Base-by-base conservation (phyloP, 2,113 vertebrate genomes). In the Puntigrus tetrazona region DNA sequence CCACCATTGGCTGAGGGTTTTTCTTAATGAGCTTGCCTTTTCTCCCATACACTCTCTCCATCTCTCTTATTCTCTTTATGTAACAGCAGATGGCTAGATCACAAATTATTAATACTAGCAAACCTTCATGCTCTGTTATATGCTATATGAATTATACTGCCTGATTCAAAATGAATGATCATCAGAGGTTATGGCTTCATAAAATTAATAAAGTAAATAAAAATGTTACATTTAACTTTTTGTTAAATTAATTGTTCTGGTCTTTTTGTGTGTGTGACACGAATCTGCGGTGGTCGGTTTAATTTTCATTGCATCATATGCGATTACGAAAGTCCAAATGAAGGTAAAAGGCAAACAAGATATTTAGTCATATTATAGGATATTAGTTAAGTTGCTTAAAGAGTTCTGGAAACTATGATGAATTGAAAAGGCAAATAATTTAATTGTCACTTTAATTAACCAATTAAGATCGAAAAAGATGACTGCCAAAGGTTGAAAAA, bases 101-200 rank as follows among this genome's bases (percentile, higher is more conserved):
- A 72, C 38, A 72, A 43, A 72, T 72, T 72, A 72, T 72, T 43
- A 72, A 72, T 43, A 43, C 11, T 41, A 43, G 13, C 38, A 25
- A 72, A 11, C 38, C 38, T 25, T 25, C 36, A 5, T 45, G 38
- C 38, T 43, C 69, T 7, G n/a, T 73, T 45, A 13, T 25, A 2
- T n/a, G 38, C 38, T 72, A 7, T 38, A 72, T 6, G 38, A 25
- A 36, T 9, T 34, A 29, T 34, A 67, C 61, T 65, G 29, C 61
- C 2, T 18, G 8, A 34, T 65, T 65, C 16, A 65, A 18, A 13
- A 63, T 13, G 5, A 63, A 63, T 63, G 59, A 27, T 29, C 38
- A 59, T 70, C 29, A 82, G 34, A 77, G 5, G 13, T 13, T 25
- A n/a, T n/a, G n/a, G 27, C 25, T 29, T 14, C 6, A 29, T 59